phyloP scores from a whole-genome alignment of 2,797 vertebrate genomes.

The Danionella dracula region DNA sequence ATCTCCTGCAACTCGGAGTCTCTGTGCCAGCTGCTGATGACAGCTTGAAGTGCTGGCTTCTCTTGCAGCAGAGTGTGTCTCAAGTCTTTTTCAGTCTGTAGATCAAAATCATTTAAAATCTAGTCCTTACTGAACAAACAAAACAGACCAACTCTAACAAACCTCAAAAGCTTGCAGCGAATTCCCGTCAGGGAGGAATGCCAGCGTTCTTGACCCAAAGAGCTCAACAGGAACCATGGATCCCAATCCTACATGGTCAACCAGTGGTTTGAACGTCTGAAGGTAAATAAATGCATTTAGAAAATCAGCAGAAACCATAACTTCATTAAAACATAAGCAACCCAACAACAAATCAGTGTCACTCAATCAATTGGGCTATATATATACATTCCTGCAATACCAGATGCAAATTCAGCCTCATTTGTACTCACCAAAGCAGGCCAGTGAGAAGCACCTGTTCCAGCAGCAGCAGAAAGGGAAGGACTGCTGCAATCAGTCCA shows the following conservation, averaged over 20 bases:
- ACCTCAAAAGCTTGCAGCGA: slow-evolving; percentile 91
- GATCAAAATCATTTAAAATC: slow-evolving; percentile 13
- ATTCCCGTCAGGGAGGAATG: slow-evolving; percentile 85
- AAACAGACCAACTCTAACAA: slow-evolving; percentile 18
- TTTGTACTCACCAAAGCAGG: slow-evolving; percentile 85
- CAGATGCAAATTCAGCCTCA: background rate
- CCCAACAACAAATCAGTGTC: too few relatives aligned
- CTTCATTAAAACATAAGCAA: background rate
- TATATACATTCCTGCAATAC: background rate
- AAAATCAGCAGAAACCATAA: background rate
- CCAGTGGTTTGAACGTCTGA: slow-evolving; percentile 87
- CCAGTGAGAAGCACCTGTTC: slow-evolving; percentile 73
- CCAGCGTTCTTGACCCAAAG: slow-evolving; percentile 82
- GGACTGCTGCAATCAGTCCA: slow-evolving; percentile 82
- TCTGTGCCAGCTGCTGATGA: slow-evolving; percentile 82
- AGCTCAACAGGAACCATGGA: slow-evolving; percentile 89
- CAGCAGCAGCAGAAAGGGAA: slow-evolving; percentile 60
- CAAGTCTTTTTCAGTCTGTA: slow-evolving; percentile 86
- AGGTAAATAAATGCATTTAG: background rate
- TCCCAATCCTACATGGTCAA: slow-evolving; percentile 91
- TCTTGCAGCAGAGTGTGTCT: slow-evolving; percentile 83
- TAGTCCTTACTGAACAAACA: background rate
- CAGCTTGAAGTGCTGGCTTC: slow-evolving; percentile 78
- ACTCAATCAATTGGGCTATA: too few relatives aligned
- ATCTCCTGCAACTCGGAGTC: slow-evolving; percentile 97